Base-by-base conservation (phyloP, 35 echinoderm and acorn worm genomes). In the Apostichopus californicus region DNA sequence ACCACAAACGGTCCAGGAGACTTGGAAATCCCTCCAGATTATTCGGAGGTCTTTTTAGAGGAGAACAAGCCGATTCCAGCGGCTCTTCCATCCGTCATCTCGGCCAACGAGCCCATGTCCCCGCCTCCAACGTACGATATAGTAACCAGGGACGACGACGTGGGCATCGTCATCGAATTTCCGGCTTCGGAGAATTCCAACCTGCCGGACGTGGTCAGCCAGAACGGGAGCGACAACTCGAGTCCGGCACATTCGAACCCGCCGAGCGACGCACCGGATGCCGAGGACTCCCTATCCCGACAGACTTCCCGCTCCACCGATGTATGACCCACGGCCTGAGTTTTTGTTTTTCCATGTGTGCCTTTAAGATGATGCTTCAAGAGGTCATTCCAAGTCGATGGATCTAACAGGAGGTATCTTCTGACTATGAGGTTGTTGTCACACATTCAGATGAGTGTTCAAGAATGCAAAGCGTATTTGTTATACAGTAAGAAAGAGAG, bases 21-120 rank as follows among this genome's bases (percentile, higher is more conserved):
- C 57, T 54, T 95, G 18, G 94, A 95, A 34, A 91, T 95, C 0
- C 94, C 94, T 15, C 94, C 94, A 8, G 91, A 92, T 13, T 95
- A 95, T 59, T 92, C 90, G 2, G 94, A 95, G 4, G 90, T 64
- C 55, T 95, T 87, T 56, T 73, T 80, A 46, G 90, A 92, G 60
- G 71, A 64, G 10, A 70, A 14, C 63, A 79, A 46, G 28, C 64
- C n/a, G 25, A 66, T 28, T 4, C 28, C 0, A 15, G 83, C 26
- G 26, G 6, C 26, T 9, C 5, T 15, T 22, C 60, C 78, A 4
- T 78, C 60, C 22, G 77, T 75, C 18, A 86, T 81, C 78, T 71
- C 80, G 6, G 88, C 77, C 20, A 88, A 57, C 59, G 94, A 88
- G 56, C 94, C 94, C 8, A 23, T 88, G 90, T 92, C 90, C 25